Evolutionary conservation across 2,797 vertebrate species (phyloP).

Genomic region (Hyperoplus lanceolatus): DNA sequence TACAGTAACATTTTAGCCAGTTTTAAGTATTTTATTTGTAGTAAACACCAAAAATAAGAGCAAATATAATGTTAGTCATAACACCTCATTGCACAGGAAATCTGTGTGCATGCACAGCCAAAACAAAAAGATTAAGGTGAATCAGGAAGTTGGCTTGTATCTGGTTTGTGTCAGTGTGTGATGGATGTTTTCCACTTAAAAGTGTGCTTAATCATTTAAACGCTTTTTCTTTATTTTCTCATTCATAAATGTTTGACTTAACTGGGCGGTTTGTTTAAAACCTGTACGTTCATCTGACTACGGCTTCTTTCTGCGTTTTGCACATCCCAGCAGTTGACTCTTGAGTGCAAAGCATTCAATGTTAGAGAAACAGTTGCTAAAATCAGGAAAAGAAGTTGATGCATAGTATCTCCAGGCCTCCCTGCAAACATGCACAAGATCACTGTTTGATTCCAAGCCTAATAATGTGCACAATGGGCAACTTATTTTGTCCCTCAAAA

Average conservation of each 20-base stretch:
- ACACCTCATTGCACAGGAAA: not conserved
- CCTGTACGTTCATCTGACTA: not conserved
- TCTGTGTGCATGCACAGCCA: not conserved
- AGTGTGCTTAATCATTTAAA: not conserved
- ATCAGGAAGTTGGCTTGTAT: not conserved
- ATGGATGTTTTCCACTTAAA: not conserved
- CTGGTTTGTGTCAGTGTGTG: slow-evolving; percentile 18
- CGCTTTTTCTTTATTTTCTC: not conserved
- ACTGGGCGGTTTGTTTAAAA: not conserved
- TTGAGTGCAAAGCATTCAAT: not conserved
- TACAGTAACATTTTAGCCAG: not conserved
- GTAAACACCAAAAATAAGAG: not conserved
- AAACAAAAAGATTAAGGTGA: not conserved
- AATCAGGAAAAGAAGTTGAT: not conserved
- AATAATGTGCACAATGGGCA: not conserved
- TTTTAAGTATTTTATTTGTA: not conserved
- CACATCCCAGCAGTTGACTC: not conserved
- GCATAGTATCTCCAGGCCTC: not conserved
- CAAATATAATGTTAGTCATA: not conserved
- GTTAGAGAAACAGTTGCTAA: not conserved
- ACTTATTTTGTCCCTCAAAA: slow-evolving; percentile 7
- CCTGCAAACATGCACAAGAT: not conserved
- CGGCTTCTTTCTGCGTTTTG: not conserved
- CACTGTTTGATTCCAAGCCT: slow-evolving; percentile 1
- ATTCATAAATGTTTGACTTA: not conserved